Conservation (phyloP, 2,888 invertebrate genomes). For the Cerceris rybyensis region DNA sequence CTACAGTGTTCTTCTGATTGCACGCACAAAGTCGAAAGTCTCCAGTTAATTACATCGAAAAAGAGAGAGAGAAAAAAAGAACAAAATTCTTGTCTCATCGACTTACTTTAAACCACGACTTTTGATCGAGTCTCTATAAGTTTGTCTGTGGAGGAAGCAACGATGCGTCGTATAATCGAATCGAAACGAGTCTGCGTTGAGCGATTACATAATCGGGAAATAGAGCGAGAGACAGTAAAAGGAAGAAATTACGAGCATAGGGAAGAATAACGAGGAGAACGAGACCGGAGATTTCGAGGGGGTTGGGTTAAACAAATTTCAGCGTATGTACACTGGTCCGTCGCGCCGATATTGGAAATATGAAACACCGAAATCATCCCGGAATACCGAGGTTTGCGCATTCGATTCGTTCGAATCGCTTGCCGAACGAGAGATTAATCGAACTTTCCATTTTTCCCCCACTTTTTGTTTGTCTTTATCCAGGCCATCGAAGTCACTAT, state of each 20-base stretch:
- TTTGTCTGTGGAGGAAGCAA: not conserved
- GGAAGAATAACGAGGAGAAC: no score
- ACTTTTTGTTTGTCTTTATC: not conserved
- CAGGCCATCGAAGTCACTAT: no score
- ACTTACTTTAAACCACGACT: no score
- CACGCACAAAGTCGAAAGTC: no score
- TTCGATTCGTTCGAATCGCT: slow-evolving; percentile 5
- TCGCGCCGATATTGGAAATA: slow-evolving; percentile 2
- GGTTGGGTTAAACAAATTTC: not conserved
- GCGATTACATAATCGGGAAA: not conserved
- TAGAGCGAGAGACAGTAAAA: not conserved
- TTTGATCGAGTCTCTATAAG: no score
- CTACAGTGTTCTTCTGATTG: no score
- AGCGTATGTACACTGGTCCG: not conserved
- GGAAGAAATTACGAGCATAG: not conserved
- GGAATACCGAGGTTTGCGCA: not conserved
- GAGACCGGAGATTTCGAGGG: not conserved
- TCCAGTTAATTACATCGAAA: no score
- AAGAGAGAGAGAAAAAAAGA: no score
- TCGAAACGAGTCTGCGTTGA: not conserved
- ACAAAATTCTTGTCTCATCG: no score
- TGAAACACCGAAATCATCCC: slow-evolving; percentile 10
- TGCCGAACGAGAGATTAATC: not conserved
- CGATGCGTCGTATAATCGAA: not conserved
- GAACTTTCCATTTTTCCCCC: slow-evolving; percentile 4